These are phyloP conservation scores for Brachylomia viminalis DNA, from an alignment of 2,888 invertebrate species.

Conservation along the genomic window DNA sequence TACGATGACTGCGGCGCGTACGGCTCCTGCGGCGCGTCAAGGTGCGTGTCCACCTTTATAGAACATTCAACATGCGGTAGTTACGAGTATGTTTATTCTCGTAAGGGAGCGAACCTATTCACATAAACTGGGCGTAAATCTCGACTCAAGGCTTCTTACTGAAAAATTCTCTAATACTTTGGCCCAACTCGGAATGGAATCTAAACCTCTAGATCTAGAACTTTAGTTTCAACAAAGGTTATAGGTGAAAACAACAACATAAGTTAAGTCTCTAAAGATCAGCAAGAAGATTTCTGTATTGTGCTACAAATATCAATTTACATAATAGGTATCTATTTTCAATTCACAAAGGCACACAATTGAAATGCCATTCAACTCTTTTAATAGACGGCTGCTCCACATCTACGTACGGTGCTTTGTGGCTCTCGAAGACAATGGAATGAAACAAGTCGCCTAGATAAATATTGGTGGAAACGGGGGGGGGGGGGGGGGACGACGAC, in stretches of 20 bases:
- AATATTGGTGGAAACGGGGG: neutral
- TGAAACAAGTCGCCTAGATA: neutral
- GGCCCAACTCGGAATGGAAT: neutral
- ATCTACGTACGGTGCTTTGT: neutral
- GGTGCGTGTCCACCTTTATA: no score
- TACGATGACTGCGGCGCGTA: no score
- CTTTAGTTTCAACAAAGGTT: neutral
- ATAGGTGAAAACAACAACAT: neutral
- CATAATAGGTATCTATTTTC: neutral
- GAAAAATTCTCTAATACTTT: neutral
- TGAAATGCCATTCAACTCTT: neutral
- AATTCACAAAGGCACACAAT: neutral
- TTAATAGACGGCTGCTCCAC: neutral
- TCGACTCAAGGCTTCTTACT: neutral
- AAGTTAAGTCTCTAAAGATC: neutral
- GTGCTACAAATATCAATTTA: neutral
- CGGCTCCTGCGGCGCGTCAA: no score
- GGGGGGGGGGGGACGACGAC: no score
- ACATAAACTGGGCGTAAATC: neutral
- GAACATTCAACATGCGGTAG: neutral
- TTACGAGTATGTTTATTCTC: no score
- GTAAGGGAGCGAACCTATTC: neutral
- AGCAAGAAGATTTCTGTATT: neutral
- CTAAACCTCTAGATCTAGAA: neutral
- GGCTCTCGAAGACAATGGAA: neutral